These are phyloP conservation scores for Anguilla anguilla DNA, from an alignment of 2,797 vertebrate genomes.

Conservation along the genomic window DNA sequence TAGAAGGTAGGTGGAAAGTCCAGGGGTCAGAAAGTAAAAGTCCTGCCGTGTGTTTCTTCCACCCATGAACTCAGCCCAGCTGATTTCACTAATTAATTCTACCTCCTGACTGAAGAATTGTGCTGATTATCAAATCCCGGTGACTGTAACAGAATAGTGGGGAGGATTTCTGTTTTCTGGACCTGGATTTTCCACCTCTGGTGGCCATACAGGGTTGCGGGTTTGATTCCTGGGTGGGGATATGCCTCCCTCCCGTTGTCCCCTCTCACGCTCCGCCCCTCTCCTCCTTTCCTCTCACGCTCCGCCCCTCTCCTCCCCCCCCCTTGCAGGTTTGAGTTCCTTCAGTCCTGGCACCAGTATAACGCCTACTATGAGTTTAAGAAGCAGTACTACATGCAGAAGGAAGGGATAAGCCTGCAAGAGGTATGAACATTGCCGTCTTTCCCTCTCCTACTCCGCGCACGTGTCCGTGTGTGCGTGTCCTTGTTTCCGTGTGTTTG, in stretches of 20 bases:
- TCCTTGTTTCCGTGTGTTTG: too few species aligned
- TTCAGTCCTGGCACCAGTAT: constrained; percentile 94
- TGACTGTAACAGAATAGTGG: too few species aligned
- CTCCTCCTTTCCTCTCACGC: neutral
- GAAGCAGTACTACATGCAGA: constrained; percentile 97
- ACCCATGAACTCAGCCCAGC: too few species aligned
- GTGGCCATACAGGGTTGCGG: neutral
- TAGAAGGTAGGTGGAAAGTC: too few species aligned
- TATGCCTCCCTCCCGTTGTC: neutral
- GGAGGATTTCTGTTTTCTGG: neutral
- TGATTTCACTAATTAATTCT: too few species aligned
- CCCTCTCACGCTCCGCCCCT: neutral
- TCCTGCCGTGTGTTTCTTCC: too few species aligned
- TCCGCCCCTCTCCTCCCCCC: constrained; percentile 30
- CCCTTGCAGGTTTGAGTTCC: constrained; percentile 88
- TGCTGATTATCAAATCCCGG: too few species aligned
- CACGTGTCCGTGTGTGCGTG: neutral
- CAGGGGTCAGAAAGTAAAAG: too few species aligned
- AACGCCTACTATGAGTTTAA: constrained; percentile 98
- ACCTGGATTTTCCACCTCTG: neutral
- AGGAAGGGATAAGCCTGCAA: constrained; percentile 73
- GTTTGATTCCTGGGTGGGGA: neutral
- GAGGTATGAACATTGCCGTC: constrained; percentile 62
- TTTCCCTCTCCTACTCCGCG: neutral
- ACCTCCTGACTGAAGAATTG: too few species aligned